These are phyloP conservation scores for Burhinus oedicnemus DNA, from an alignment of 2,113 vertebrate genomes.

Conservation along the genomic window DNA sequence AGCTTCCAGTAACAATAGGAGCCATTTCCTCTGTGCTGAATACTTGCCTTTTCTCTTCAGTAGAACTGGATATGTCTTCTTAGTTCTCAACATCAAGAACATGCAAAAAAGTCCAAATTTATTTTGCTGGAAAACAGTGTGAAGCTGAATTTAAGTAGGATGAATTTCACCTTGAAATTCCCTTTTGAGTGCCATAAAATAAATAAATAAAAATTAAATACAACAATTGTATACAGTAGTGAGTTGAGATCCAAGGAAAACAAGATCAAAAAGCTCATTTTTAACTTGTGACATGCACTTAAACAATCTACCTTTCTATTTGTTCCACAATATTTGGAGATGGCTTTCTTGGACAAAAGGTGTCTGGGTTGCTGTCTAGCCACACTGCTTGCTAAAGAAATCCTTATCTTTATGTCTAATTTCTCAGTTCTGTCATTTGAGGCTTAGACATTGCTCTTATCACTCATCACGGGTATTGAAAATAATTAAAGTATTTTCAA, in stretches of 20 bases:
- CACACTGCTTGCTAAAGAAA: not conserved
- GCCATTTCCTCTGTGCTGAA: not conserved
- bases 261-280: not conserved
- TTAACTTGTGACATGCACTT: not conserved
- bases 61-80: not conserved
- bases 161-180: not conserved
- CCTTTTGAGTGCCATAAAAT: not conserved
- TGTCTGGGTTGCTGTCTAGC: not conserved
- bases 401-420: not conserved
- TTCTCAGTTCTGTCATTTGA: not conserved
- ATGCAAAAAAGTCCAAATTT: not conserved
- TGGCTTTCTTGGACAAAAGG: not conserved
- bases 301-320: not conserved
- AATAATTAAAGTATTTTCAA: not conserved
- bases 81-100: not conserved
- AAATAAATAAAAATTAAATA: not conserved
- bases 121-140: not conserved
- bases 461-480: not conserved
- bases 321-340: not conserved
- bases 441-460: not conserved
- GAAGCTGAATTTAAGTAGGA: not conserved
- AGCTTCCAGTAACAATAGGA: not conserved
- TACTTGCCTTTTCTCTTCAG: not conserved
- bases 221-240: not conserved
- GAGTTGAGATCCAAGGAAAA: not conserved